Conservation (phyloP, 1,140 invertebrate genomes). For the Drosophila willistoni region DNA sequence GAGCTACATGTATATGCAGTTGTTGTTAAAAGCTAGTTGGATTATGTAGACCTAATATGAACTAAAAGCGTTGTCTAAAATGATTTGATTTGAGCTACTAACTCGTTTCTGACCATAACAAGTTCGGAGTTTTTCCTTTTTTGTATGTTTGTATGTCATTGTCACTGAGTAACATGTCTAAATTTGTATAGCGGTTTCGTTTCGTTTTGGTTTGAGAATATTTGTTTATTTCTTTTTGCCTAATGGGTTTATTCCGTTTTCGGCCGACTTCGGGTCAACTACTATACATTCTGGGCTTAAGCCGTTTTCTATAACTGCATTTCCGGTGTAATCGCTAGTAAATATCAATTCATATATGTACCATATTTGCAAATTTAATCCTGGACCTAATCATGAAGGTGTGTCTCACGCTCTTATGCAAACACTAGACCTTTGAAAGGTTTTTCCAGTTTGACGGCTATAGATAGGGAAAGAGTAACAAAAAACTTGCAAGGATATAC, state of each 20-base stretch:
- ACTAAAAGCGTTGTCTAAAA: constrained; percentile 47
- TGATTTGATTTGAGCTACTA: constrained; percentile 45
- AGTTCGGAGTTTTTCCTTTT: constrained; percentile 17
- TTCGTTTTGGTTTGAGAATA: constrained; percentile 42
- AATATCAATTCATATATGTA: constrained; percentile 46
- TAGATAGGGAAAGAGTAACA: too few relatives aligned
- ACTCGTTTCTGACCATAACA: constrained; percentile 19
- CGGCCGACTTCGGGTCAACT: constrained; percentile 27
- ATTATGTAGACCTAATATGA: constrained; percentile 3
- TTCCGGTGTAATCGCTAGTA: constrained; percentile 7
- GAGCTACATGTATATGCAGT: neutral
- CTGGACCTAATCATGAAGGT: too few relatives aligned
- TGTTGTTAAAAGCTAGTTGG: constrained; percentile 26
- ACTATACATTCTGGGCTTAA: neutral
- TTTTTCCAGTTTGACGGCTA: too few relatives aligned
- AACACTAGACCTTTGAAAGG: too few relatives aligned
- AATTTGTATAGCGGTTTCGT: constrained; percentile 41
- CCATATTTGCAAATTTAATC: too few relatives aligned
- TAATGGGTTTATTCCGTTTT: neutral
- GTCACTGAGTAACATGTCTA: constrained; percentile 45
- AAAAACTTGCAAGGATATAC: too few relatives aligned
- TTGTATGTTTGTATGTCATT: constrained; percentile 39
- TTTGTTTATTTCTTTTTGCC: constrained; percentile 7
- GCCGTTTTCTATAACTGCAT: neutral
- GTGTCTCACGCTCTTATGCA: too few relatives aligned